These are phyloP conservation scores for Lithobates sylvaticus DNA, from an alignment of 2,797 vertebrate genomes.

Conservation along the genomic window DNA sequence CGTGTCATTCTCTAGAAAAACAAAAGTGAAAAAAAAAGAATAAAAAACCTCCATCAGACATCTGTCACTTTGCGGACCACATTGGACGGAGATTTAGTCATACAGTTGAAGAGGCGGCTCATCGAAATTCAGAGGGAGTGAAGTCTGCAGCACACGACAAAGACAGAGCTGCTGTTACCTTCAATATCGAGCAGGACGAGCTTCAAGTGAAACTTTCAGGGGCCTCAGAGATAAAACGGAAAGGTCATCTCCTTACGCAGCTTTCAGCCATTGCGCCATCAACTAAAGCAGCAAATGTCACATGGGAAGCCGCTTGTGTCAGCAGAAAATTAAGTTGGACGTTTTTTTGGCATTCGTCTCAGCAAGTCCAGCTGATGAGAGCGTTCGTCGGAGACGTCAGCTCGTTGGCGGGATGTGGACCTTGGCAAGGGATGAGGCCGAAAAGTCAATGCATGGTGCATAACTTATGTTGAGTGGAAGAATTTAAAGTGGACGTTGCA, in stretches of 20 bases:
- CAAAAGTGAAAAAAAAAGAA: too few species aligned
- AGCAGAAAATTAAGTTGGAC: slow-evolving; percentile 32
- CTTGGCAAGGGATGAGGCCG: slow-evolving; percentile 20
- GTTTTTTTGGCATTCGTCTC: slow-evolving; percentile 29
- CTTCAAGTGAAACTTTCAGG: slow-evolving; percentile 8
- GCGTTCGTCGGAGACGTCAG: slow-evolving; percentile 7
- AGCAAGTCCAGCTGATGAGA: slow-evolving; percentile 26
- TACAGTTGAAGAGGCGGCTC: slow-evolving; percentile 3
- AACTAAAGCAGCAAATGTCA: slow-evolving; percentile 45
- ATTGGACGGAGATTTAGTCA: background rate
- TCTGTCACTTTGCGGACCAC: too few species aligned
- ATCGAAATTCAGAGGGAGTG: slow-evolving; percentile 28
- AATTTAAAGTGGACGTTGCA: background rate
- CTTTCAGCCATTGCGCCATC: slow-evolving; percentile 18
- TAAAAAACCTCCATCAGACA: too few species aligned
- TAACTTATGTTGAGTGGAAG: slow-evolving; percentile 14
- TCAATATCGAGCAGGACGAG: slow-evolving; percentile 22
- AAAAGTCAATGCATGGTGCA: background rate
- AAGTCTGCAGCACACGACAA: background rate
- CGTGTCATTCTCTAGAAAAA: too few species aligned
- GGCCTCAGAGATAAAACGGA: slow-evolving; percentile 53
- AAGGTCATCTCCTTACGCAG: slow-evolving; percentile 45
- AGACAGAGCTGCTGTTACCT: background rate
- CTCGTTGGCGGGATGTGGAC: slow-evolving; percentile 8
- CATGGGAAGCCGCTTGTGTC: slow-evolving; percentile 15